Conservation (phyloP, 1,140 invertebrate species). For the Microvelia longipes region DNA sequence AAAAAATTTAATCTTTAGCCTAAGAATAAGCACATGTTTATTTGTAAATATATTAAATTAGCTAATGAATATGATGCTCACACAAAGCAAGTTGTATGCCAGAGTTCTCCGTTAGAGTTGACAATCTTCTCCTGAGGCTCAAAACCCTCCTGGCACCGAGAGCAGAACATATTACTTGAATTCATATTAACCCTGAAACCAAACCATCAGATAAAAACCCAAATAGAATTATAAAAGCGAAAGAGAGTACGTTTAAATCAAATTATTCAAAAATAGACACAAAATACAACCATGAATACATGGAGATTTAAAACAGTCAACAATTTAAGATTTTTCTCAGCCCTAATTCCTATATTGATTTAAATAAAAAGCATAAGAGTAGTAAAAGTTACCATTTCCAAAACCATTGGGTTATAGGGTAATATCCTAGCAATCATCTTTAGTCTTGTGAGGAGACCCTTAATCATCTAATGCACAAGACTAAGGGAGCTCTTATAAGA, state of each 20-base stretch:
- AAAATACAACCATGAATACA: background rate
- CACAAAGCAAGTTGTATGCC: conserved; percentile 99
- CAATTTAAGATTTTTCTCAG: background rate
- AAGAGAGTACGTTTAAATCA: background rate
- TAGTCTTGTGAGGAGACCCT: too few relatives aligned
- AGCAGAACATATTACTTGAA: conserved; percentile 79
- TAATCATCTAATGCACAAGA: too few relatives aligned
- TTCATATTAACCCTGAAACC: conserved; percentile 59
- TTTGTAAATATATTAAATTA: background rate
- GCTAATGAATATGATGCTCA: too few relatives aligned
- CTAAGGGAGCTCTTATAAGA: too few relatives aligned
- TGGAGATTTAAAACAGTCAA: background rate
- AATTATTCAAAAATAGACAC: background rate
- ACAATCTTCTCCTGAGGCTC: conserved; percentile 94
- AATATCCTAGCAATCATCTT: too few relatives aligned
- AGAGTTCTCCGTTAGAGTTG: conserved; percentile 94
- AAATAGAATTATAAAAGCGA: background rate
- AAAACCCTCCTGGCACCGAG: conserved; percentile 85
- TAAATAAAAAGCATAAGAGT: too few relatives aligned
- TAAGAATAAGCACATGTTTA: too few relatives aligned
- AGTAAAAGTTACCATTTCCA: too few relatives aligned
- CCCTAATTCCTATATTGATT: too few relatives aligned
- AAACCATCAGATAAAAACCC: conserved; percentile 10
- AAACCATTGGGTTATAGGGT: too few relatives aligned
- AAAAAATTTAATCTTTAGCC: too few relatives aligned